Percentiles rank a stretch among this genome's conserved stretches.
Evolutionary conservation across 1,140 invertebrate species (phyloP).

Genomic region (Diabrotica undecimpunctata): DNA sequence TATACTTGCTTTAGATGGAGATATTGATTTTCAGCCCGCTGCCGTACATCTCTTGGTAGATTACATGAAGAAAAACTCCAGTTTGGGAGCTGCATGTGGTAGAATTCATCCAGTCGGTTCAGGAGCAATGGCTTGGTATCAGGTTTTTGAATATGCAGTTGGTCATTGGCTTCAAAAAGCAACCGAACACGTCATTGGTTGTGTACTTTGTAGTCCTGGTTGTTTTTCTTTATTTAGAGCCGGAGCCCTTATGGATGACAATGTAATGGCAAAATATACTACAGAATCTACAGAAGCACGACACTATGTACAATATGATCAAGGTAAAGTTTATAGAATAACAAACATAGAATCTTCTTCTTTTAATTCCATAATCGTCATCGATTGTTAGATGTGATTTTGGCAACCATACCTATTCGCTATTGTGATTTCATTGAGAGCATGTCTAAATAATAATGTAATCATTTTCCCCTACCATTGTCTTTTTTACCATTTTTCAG

Average conservation of each 20-base stretch:
- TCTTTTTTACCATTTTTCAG: too few relatives aligned
- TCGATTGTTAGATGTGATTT: not conserved
- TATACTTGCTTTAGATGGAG: conserved; percentile 86
- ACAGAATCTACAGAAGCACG: conserved; percentile 72
- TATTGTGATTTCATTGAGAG: too few relatives aligned
- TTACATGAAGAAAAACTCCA: conserved; percentile 86
- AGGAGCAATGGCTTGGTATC: conserved; percentile 90
- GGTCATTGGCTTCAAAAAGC: conserved; percentile 94
- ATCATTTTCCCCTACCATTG: too few relatives aligned
- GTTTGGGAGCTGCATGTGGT: conserved; percentile 86
- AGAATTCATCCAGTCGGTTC: conserved; percentile 86
- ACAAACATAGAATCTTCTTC: not conserved
- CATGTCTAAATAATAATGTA: too few relatives aligned
- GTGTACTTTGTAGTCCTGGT: conserved; percentile 85
- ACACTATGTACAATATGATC: conserved; percentile 91
- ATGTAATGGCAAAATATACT: conserved; percentile 85
- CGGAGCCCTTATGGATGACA: conserved; percentile 85
- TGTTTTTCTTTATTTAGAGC: conserved; percentile 89
- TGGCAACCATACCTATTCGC: too few relatives aligned
- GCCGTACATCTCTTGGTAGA: conserved; percentile 84
- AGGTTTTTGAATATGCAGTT: conserved; percentile 91
- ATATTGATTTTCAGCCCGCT: conserved; percentile 86
- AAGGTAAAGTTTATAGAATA: conserved; percentile 50
- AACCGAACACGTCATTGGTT: conserved; percentile 89
- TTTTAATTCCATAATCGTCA: too few relatives aligned